These are phyloP conservation scores for Arenaria interpres DNA, from an alignment of 2,113 vertebrate species.

Conservation along the genomic window DNA sequence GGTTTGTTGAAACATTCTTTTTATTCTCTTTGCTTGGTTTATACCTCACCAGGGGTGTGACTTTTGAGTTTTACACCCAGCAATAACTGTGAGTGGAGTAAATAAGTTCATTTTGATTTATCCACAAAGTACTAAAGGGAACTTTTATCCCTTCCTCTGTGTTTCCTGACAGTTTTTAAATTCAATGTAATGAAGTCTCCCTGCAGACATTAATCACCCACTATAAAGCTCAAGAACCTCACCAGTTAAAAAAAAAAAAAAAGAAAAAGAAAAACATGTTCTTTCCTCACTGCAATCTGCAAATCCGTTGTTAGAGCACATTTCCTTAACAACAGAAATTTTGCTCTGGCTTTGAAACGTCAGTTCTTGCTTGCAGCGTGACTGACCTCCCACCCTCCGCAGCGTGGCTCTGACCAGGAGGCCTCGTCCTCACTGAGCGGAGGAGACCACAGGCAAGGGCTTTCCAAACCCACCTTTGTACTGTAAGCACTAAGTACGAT, in stretches of 20 bases:
- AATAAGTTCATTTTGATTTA: not conserved
- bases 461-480: not conserved
- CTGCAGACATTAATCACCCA: not conserved
- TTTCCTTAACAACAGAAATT: conserved; percentile 38
- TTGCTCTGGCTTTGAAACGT: not conserved
- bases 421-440: rapidly evolving
- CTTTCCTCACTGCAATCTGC: not conserved
- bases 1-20: not conserved
- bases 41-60: not conserved
- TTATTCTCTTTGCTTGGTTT: not conserved
- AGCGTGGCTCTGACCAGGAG: not conserved
- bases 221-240: not conserved
- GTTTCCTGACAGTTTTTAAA: not conserved
- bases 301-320: not conserved
- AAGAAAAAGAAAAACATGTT: not conserved
- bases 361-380: conserved; percentile 26
- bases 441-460: not conserved
- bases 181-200: not conserved
- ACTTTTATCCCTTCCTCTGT: not conserved
- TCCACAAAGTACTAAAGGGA: not conserved
- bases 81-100: not conserved
- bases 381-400: conserved; percentile 1
- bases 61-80: not conserved
- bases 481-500: not conserved
- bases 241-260: not conserved